These are phyloP conservation scores for Phrixothrix hirtus DNA, from an alignment of 2,888 invertebrate genomes.

Conservation along the genomic window DNA sequence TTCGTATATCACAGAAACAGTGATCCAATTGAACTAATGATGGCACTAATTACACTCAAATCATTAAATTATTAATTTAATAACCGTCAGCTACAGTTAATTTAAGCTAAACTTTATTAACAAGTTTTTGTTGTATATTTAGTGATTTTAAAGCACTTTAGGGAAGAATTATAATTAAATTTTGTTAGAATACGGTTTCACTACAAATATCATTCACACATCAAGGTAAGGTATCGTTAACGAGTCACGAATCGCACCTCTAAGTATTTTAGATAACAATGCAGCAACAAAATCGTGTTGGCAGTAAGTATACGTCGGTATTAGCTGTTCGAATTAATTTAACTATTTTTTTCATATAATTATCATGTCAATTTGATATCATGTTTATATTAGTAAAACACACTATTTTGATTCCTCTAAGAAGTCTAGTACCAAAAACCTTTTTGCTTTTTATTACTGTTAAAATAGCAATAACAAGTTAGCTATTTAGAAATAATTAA, in stretches of 20 bases:
- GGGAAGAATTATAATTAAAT: constrained; percentile 57
- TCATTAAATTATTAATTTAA: constrained; percentile 30
- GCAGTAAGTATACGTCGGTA: constrained; percentile 48
- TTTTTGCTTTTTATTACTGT: background rate
- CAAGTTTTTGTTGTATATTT: constrained; percentile 39
- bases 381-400: constrained; percentile 10
- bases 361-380: constrained; percentile 9
- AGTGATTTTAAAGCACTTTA: constrained; percentile 57
- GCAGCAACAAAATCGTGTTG: constrained; percentile 44
- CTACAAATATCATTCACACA: constrained; percentile 22
- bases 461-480: background rate
- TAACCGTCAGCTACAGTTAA: constrained; percentile 31
- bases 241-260: constrained; percentile 17
- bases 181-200: constrained; percentile 44
- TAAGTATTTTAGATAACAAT: constrained; percentile 25
- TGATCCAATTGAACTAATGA: constrained; percentile 39
- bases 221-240: constrained; percentile 14
- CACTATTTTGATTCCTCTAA: constrained; percentile 48
- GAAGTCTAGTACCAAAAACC: constrained; percentile 25
- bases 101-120: constrained; percentile 33
- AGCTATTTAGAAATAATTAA: too few relatives aligned
- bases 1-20: constrained; percentile 50
- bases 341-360: constrained; percentile 13
- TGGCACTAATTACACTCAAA: constrained; percentile 36
- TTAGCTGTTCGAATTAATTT: constrained; percentile 15